phyloP scores from a whole-genome alignment of 2,888 invertebrate genomes.

The Scaptomyza tumidula region DNA sequence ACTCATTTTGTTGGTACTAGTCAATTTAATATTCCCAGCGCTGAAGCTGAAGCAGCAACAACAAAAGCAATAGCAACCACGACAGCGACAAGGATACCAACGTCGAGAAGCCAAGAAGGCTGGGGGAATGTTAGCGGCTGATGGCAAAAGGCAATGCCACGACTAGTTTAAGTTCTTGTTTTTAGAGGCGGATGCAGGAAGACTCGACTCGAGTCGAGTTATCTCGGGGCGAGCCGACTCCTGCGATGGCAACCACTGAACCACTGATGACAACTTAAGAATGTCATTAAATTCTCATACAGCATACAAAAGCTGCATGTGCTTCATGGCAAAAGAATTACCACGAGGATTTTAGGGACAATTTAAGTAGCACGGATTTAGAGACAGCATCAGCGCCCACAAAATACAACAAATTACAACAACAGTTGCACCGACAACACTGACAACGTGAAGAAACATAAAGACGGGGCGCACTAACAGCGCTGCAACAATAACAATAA shows the following conservation, averaged over 20 bases:
- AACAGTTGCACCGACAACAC: conserved; percentile 27
- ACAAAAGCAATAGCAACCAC: conserved; percentile 22
- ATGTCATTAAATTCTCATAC: conserved; percentile 82
- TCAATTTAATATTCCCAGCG: conserved; percentile 77
- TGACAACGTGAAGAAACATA: conserved; percentile 72
- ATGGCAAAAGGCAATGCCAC: conserved; percentile 34
- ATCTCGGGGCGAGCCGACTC: conserved; percentile 33
- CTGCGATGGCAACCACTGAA: conserved; percentile 66
- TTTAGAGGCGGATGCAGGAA: conserved; percentile 22
- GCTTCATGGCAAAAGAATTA: conserved; percentile 77
- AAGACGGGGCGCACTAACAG: conserved; percentile 62
- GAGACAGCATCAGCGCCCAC: conserved; percentile 67
- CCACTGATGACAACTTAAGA: conserved; percentile 82
- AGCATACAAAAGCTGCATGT: conserved; percentile 77
- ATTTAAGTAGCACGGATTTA: conserved; percentile 81
- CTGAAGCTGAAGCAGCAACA: conserved; percentile 28
- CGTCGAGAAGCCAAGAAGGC: conserved; percentile 42
- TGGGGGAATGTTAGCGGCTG: not conserved
- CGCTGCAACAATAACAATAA: conserved; percentile 48
- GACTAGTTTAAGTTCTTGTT: conserved; percentile 38
- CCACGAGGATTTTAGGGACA: conserved; percentile 81
- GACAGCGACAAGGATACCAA: conserved; percentile 47
- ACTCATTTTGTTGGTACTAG: conserved; percentile 76
- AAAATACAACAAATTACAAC: conserved; percentile 42
- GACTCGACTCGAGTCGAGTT: conserved; percentile 13